These are phyloP conservation scores for Plemyria rubiginata DNA, from an alignment of 2,888 invertebrate species.

Conservation along the genomic window DNA sequence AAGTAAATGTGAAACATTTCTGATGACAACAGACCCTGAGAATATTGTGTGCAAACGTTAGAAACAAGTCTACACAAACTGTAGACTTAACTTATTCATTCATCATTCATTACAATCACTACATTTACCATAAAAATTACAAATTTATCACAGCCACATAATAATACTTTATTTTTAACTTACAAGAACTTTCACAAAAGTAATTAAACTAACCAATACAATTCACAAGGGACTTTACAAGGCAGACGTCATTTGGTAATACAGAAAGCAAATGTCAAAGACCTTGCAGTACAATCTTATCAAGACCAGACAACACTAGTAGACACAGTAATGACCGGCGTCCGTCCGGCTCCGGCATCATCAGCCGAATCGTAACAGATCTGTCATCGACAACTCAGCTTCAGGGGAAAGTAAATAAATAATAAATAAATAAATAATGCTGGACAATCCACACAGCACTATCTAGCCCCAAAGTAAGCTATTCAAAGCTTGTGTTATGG, in stretches of 20 bases:
- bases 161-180: no score
- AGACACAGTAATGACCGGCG: conserved; percentile 40
- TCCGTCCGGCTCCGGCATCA: conserved; percentile 35
- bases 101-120: no score
- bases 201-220: no score
- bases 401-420: conserved; percentile 49
- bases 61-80: neutral
- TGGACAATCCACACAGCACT: no score
- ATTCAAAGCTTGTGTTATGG: no score
- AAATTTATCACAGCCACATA: no score
- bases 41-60: conserved; percentile 1
- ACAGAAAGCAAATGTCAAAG: conserved; percentile 19
- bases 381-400: conserved; percentile 44
- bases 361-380: conserved; percentile 42
- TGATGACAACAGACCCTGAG: conserved; percentile 1
- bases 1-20: conserved; percentile 4
- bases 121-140: no score
- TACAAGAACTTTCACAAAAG: no score
- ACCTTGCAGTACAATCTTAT: conserved; percentile 34
- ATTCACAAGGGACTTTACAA: no score
- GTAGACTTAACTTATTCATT: no score
- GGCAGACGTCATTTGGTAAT: neutral
- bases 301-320: conserved; percentile 30
- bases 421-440: no score
- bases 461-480: no score